Evolutionary conservation across 2,113 vertebrate genomes (phyloP).

Genomic region (Gasterosteus nipponicus): DNA sequence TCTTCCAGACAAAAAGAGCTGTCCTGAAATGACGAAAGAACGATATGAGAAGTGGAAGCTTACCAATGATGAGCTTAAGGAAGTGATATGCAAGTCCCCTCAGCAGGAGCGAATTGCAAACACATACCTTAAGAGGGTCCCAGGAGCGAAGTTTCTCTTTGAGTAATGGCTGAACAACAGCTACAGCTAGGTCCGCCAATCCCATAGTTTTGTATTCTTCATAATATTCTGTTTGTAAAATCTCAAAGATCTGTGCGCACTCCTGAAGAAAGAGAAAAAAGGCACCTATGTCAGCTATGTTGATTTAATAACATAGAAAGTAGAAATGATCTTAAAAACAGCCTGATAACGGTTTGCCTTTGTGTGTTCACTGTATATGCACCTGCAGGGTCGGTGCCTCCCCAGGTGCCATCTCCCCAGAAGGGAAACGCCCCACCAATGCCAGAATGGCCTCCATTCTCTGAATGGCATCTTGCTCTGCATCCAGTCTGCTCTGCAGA

Average conservation of each 20-base stretch:
- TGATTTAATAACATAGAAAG: slow-evolving; percentile 1
- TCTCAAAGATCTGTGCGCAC: slow-evolving; percentile 90
- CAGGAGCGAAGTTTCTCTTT: slow-evolving; percentile 91
- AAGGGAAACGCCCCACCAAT: slow-evolving; percentile 91
- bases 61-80: background rate
- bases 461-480: slow-evolving; percentile 84
- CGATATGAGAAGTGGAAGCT: background rate
- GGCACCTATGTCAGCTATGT: background rate
- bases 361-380: background rate
- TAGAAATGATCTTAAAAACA: background rate
- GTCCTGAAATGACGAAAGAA: slow-evolving; percentile 81
- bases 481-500: slow-evolving; percentile 82
- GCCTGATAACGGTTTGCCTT: background rate
- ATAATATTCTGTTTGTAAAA: slow-evolving; percentile 91
- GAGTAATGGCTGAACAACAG: slow-evolving; percentile 92
- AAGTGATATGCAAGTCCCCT: background rate
- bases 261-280: slow-evolving; percentile 73
- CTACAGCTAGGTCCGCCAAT: slow-evolving; percentile 89
- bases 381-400: slow-evolving; percentile 74
- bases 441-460: slow-evolving; percentile 91
- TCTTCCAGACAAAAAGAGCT: slow-evolving; percentile 88
- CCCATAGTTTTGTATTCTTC: slow-evolving; percentile 94
- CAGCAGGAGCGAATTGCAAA: background rate
- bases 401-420: slow-evolving; percentile 73
- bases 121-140: slow-evolving; percentile 91